Percentiles rank a stretch among this genome's conserved stretches.
phyloP scores from a whole-genome alignment of 1,140 invertebrate species.

The Rhopalosiphum padi region DNA sequence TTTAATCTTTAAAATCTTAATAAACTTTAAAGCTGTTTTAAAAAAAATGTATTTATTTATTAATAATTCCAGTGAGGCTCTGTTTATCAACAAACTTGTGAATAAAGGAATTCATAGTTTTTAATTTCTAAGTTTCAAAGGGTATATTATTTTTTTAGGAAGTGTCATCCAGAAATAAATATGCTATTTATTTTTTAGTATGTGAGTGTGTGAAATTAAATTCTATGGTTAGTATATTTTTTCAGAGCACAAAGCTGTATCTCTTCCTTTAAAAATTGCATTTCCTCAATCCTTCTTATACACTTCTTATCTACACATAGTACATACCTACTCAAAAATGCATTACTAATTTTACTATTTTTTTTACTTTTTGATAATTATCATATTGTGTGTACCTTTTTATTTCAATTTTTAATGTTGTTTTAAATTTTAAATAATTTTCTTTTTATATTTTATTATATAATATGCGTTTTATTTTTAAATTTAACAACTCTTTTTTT shows the following conservation, averaged over 20 bases:
- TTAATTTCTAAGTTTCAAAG: neutral
- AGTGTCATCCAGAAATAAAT: neutral
- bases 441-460: neutral
- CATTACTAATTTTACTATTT: neutral
- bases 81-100: neutral
- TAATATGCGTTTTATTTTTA: neutral
- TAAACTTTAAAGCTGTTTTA: neutral
- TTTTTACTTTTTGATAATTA: neutral
- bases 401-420: neutral
- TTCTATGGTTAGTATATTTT: neutral
- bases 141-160: neutral
- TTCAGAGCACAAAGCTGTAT: neutral
- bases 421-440: neutral
- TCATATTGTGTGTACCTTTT: neutral
- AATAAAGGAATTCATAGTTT: neutral
- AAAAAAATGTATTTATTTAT: neutral
- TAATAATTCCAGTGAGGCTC: neutral
- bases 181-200: neutral
- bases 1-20: neutral
- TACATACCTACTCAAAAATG: slow-evolving; percentile 26
- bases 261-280: neutral
- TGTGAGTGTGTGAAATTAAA: neutral
- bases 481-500: neutral
- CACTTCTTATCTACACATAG: neutral
- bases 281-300: neutral